Percentiles rank a stretch among this genome's conserved stretches.
phyloP scores from a whole-genome alignment of 2,888 invertebrate species.

The Sturmia bella region DNA sequence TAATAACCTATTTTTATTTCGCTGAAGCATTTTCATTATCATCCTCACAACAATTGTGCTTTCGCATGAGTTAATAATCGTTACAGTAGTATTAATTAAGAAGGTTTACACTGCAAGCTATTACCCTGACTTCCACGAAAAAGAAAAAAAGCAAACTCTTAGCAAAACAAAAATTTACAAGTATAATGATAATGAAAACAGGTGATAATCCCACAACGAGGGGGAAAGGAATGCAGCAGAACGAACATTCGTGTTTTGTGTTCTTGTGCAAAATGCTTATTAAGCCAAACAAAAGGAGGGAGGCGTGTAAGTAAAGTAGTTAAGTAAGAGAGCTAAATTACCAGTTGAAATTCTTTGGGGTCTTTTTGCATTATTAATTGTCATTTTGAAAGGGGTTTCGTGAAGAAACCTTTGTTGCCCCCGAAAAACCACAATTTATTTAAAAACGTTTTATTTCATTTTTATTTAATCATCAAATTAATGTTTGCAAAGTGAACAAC shows the following conservation, averaged over 20 bases:
- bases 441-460: constrained; percentile 12
- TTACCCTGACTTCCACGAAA: constrained; percentile 12
- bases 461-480: constrained; percentile 1
- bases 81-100: constrained; percentile 41
- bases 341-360: background rate
- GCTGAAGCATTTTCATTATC: constrained; percentile 47
- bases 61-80: constrained; percentile 55
- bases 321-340: constrained; percentile 8
- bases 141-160: constrained; percentile 2
- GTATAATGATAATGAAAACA: constrained; percentile 28
- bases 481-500: background rate
- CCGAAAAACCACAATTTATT: constrained; percentile 47
- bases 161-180: constrained; percentile 11
- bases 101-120: constrained; percentile 31
- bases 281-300: constrained; percentile 44
- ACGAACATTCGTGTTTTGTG: background rate
- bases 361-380: constrained; percentile 2
- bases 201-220: constrained; percentile 46
- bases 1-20: background rate
- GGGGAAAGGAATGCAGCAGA: background rate
- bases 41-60: constrained; percentile 60
- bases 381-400: background rate
- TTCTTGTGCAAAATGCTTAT: constrained; percentile 11
- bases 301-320: constrained; percentile 32
- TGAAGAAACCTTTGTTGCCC: constrained; percentile 6